A percentile compares a stretch with the other conserved stretches of the same genome.
Conservation (phyloP, 1,140 invertebrate genomes). For the Neelides sp. region DNA sequence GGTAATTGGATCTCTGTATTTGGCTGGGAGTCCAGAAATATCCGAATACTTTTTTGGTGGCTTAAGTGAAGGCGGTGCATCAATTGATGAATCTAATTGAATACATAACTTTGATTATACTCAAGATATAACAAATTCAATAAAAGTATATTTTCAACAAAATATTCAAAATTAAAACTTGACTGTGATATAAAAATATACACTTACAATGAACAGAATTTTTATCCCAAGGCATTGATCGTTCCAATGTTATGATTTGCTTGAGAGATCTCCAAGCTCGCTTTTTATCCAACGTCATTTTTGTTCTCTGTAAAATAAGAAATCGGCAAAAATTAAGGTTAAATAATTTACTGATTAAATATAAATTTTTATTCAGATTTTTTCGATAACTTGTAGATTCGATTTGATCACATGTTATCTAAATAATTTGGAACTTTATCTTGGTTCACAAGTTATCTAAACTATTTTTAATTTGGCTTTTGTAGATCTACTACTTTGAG, state of each 20-base stretch:
- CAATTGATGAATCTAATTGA: conserved; percentile 62
- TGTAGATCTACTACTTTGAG: too few relatives aligned
- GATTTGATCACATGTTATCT: too few relatives aligned
- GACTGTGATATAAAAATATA: conserved; percentile 33
- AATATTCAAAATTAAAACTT: conserved; percentile 35
- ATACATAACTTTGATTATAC: conserved; percentile 17
- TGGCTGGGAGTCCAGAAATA: conserved; percentile 70
- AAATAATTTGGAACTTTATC: too few relatives aligned
- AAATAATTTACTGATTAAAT: neutral
- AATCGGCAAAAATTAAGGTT: neutral
- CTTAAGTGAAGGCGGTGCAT: conserved; percentile 77
- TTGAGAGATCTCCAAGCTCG: conserved; percentile 62
- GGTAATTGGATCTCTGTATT: conserved; percentile 80
- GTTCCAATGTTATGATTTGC: conserved; percentile 60
- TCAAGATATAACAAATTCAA: conserved; percentile 11
- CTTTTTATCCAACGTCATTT: conserved; percentile 48
- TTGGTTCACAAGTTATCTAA: too few relatives aligned
- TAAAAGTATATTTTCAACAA: conserved; percentile 19
- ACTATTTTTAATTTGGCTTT: too few relatives aligned
- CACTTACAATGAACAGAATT: conserved; percentile 53
- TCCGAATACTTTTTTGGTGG: conserved; percentile 89
- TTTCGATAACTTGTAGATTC: too few relatives aligned
- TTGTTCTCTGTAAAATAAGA: conserved; percentile 28
- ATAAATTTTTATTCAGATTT: neutral
- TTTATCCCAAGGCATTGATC: conserved; percentile 52